A percentile compares a stretch with the other conserved stretches of the same genome.
These are phyloP conservation scores for Centropus unirufus DNA, from an alignment of 2,113 vertebrate genomes.

Conservation along the genomic window DNA sequence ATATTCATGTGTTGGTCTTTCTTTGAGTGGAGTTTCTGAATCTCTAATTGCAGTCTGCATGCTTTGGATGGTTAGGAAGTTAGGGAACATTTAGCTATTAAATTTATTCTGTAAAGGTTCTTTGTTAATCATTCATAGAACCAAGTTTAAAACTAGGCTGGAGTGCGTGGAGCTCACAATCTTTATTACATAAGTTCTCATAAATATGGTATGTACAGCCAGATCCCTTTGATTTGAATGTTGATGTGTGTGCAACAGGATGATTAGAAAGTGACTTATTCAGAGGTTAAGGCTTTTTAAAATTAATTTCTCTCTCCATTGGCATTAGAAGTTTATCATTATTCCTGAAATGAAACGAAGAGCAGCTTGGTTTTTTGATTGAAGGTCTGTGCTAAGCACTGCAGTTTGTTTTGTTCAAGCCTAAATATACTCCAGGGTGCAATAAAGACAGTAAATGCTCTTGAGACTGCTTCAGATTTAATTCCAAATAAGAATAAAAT, in stretches of 20 bases:
- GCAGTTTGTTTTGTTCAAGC: conserved; percentile 35
- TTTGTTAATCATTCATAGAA: conserved; percentile 64
- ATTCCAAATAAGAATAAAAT: conserved; percentile 52
- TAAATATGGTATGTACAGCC: conserved; percentile 21
- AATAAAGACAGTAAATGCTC: conserved; percentile 50
- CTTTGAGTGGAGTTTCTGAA: neutral
- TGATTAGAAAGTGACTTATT: conserved; percentile 67
- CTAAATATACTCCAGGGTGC: conserved; percentile 28
- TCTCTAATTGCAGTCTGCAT: conserved; percentile 7
- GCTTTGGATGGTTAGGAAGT: neutral
- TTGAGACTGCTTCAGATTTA: conserved; percentile 43
- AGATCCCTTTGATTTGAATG: conserved; percentile 41
- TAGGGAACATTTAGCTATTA: conserved; percentile 31
- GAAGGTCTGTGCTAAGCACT: conserved; percentile 7
- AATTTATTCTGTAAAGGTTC: conserved; percentile 44
- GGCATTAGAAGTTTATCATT: conserved; percentile 17
- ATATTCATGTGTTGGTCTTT: conserved; percentile 5
- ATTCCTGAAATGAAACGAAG: conserved; percentile 17
- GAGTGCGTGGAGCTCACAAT: neutral
- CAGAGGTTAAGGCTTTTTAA: conserved; percentile 47
- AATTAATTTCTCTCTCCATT: conserved; percentile 24
- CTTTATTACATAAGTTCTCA: conserved; percentile 44
- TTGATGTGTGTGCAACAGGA: conserved; percentile 12
- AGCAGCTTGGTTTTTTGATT: conserved; percentile 18
- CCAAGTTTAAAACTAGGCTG: conserved; percentile 52